Percentiles rank a stretch among this genome's conserved stretches.
These are phyloP conservation scores for Meteorus colon DNA, from an alignment of 2,888 invertebrate genomes.

Conservation along the genomic window DNA sequence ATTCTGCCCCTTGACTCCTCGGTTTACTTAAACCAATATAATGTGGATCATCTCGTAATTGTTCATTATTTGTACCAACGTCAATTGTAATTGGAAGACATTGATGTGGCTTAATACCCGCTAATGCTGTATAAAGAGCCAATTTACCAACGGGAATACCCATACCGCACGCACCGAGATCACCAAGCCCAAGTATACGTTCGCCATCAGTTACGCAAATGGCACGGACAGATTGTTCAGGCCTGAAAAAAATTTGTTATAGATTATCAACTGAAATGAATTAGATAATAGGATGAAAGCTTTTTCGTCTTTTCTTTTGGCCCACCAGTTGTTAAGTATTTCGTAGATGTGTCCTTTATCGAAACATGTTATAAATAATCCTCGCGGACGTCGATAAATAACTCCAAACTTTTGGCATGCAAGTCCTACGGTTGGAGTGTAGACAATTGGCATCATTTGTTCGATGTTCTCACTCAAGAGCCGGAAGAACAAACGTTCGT, in stretches of 20 bases:
- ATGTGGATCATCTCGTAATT: slow-evolving; percentile 91
- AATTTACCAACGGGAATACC: slow-evolving; percentile 99
- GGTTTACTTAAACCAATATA: slow-evolving; percentile 95
- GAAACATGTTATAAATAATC: slow-evolving; percentile 96
- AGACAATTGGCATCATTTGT: slow-evolving; percentile 96
- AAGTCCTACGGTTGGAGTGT: slow-evolving; percentile 97
- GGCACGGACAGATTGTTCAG: slow-evolving; percentile 88
- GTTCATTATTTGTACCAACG: slow-evolving; percentile 95
- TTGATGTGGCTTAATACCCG: slow-evolving; percentile 96
- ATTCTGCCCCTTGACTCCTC: slow-evolving; percentile 87
- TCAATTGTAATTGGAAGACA: slow-evolving; percentile 95
- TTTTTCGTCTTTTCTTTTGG: slow-evolving; percentile 39
- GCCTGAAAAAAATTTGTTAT: slow-evolving; percentile 75
- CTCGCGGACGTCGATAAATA: slow-evolving; percentile 94
- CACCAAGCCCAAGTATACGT: slow-evolving; percentile 96
- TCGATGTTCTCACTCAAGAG: slow-evolving; percentile 94
- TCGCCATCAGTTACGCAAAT: slow-evolving; percentile 98
- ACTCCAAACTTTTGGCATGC: slow-evolving; percentile 98
- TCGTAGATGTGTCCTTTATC: slow-evolving; percentile 95
- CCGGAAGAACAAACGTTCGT: slow-evolving; percentile 96
- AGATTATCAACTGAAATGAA: background rate
- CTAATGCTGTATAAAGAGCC: slow-evolving; percentile 95
- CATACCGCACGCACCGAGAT: slow-evolving; percentile 97
- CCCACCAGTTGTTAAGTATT: slow-evolving; percentile 93
- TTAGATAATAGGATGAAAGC: slow-evolving; percentile 5